These are phyloP conservation scores for Drosophila bocqueti DNA, from an alignment of 1,140 invertebrate genomes.

Conservation along the genomic window DNA sequence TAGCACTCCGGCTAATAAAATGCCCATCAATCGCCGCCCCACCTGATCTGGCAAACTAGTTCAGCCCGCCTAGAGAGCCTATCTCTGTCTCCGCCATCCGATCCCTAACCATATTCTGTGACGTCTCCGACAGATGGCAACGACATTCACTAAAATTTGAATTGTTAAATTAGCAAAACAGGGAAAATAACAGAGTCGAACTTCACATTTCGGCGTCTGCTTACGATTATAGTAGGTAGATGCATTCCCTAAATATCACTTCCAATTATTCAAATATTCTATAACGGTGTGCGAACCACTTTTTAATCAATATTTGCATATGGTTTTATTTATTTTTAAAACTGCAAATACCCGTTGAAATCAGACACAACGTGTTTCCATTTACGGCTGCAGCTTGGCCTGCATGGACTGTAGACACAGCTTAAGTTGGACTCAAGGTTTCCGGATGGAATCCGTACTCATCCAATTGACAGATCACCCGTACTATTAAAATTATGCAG, in stretches of 20 bases:
- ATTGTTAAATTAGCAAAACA: slow-evolving; percentile 30
- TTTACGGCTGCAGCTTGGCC: slow-evolving; percentile 15
- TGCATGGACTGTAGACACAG: background rate
- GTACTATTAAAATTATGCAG: slow-evolving; percentile 2
- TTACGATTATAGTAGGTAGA: slow-evolving; percentile 4
- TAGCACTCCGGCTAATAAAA: slow-evolving; percentile 64
- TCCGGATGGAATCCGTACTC: slow-evolving; percentile 20
- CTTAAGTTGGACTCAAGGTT: slow-evolving; percentile 2
- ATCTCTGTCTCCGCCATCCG: background rate
- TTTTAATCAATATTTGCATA: slow-evolving; percentile 34
- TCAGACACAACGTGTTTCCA: slow-evolving; percentile 8
- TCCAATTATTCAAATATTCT: slow-evolving; percentile 23
- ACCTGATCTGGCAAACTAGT: slow-evolving; percentile 40
- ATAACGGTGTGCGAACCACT: slow-evolving; percentile 28
- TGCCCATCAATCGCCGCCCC: slow-evolving; percentile 44
- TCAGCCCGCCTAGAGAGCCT: slow-evolving; percentile 22
- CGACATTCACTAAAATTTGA: slow-evolving; percentile 48
- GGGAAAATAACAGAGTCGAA: background rate
- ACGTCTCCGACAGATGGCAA: slow-evolving; percentile 16
- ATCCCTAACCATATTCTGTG: slow-evolving; percentile 7
- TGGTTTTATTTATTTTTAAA: slow-evolving; percentile 23
- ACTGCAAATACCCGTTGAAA: slow-evolving; percentile 15
- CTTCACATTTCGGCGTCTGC: slow-evolving; percentile 1
- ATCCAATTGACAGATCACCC: slow-evolving; percentile 11
- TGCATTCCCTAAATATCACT: slow-evolving; percentile 28